These are phyloP conservation scores for Podarcis cretensis DNA, from an alignment of 2,113 vertebrate species.

Conservation along the genomic window DNA sequence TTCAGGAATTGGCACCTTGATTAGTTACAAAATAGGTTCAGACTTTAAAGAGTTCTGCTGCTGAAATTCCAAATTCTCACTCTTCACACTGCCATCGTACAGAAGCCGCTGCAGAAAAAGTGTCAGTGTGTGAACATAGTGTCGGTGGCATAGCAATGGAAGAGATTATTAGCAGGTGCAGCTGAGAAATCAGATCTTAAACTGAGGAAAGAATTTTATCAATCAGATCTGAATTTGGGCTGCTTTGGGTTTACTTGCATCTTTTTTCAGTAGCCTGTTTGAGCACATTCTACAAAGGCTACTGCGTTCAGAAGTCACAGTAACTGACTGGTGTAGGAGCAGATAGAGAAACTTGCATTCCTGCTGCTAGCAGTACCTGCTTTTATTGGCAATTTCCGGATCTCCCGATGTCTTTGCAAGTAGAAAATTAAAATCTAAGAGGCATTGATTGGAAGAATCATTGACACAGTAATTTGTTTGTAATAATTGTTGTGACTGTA, in stretches of 20 bases:
- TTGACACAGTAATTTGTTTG: constrained; percentile 48
- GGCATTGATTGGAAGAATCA: constrained; percentile 18
- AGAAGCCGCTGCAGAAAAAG: background rate
- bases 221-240: background rate
- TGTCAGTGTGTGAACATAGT: background rate
- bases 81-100: background rate
- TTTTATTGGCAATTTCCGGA: background rate
- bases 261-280: background rate
- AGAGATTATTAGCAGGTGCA: background rate
- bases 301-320: background rate
- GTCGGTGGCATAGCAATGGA: background rate
- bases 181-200: background rate
- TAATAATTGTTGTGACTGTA: constrained; percentile 42
- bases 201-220: background rate
- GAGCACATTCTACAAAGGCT: background rate
- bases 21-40: background rate
- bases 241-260: background rate
- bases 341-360: background rate
- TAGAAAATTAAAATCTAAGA: constrained; percentile 25
- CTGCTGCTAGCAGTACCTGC: background rate
- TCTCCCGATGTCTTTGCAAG: background rate
- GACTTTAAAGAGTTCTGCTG: background rate
- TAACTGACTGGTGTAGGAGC: background rate
- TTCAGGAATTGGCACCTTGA: background rate
- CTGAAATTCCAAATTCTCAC: background rate